Evolutionary conservation across 37 sponge, comb jelly and placozoan genomes (phyloP).

Genomic region (Beroe ovata): DNA sequence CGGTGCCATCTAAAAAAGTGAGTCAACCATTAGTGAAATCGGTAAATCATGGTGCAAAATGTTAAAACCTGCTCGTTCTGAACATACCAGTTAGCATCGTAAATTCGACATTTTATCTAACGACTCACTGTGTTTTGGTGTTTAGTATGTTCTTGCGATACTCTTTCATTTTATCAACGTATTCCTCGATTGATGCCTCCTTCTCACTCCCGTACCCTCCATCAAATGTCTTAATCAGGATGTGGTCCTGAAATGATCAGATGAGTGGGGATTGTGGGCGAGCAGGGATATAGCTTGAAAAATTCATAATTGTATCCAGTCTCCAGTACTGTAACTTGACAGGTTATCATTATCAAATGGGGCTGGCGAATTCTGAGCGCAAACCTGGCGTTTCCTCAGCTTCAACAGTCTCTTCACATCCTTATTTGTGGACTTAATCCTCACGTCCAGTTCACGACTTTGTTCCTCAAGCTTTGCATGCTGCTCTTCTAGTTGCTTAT

Average conservation of each 20-base stretch:
- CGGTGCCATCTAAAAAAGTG: constrained; percentile 42
- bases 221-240: constrained; percentile 41
- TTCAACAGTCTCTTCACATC: constrained; percentile 15
- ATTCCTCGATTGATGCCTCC: constrained; percentile 56
- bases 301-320: too few relatives aligned
- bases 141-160: constrained; percentile 56
- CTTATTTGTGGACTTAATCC: background rate
- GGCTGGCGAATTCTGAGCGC: too few relatives aligned
- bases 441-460: constrained; percentile 7
- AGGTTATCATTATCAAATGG: too few relatives aligned
- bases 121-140: too few relatives aligned
- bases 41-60: too few relatives aligned
- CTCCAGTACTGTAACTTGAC: too few relatives aligned
- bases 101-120: too few relatives aligned
- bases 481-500: constrained; percentile 17
- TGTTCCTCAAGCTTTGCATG: constrained; percentile 1
- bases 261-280: constrained; percentile 4
- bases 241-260: constrained; percentile 63
- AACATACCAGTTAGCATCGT: too few relatives aligned
- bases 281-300: too few relatives aligned
- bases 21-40: too few relatives aligned
- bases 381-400: constrained; percentile 55
- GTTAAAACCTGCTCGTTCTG: too few relatives aligned
- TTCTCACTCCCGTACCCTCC: constrained; percentile 52
- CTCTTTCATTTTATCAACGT: constrained; percentile 57